A percentile compares a stretch with the other conserved stretches of the same genome.
phyloP scores from a whole-genome alignment of 2,888 invertebrate species.

The Lydus trimaculatus region DNA sequence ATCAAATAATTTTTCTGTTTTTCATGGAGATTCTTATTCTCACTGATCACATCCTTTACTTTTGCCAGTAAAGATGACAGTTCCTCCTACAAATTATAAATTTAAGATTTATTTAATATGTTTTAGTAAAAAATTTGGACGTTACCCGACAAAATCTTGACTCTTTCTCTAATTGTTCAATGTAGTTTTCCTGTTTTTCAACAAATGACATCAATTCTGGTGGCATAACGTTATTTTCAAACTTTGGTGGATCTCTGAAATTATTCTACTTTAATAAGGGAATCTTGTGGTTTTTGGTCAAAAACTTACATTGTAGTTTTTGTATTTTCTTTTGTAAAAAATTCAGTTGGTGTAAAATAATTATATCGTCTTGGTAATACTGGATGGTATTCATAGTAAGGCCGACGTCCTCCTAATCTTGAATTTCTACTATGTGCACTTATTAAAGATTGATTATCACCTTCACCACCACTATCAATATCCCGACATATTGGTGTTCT shows the following conservation, averaged over 20 bases:
- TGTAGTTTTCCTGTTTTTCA: constrained; percentile 86
- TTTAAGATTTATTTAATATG: constrained; percentile 4
- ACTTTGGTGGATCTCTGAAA: constrained; percentile 41
- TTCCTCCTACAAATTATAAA: constrained; percentile 67
- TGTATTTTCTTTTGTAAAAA: constrained; percentile 11
- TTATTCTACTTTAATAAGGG: background rate
- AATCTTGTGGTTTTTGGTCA: background rate
- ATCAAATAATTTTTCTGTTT: constrained; percentile 76
- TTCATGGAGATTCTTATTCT: constrained; percentile 83
- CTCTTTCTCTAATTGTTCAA: constrained; percentile 85
- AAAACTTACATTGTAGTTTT: constrained; percentile 5
- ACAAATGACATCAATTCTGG: constrained; percentile 82
- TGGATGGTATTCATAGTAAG: constrained; percentile 40
- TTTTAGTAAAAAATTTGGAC: constrained; percentile 16
- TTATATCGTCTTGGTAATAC: constrained; percentile 42
- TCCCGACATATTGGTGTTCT: constrained; percentile 60
- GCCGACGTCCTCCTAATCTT: constrained; percentile 34
- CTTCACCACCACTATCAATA: constrained; percentile 66
- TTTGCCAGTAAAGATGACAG: constrained; percentile 78
- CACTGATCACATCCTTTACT: constrained; percentile 85
- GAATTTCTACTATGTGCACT: constrained; percentile 57
- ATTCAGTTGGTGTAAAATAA: constrained; percentile 36
- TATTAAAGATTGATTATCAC: constrained; percentile 64
- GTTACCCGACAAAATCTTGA: constrained; percentile 80
- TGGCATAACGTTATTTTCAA: constrained; percentile 56